A percentile compares a stretch with the other conserved stretches of the same genome.
phyloP scores from a whole-genome alignment of 2,797 vertebrate genomes.

The Sebastes oblongus region DNA sequence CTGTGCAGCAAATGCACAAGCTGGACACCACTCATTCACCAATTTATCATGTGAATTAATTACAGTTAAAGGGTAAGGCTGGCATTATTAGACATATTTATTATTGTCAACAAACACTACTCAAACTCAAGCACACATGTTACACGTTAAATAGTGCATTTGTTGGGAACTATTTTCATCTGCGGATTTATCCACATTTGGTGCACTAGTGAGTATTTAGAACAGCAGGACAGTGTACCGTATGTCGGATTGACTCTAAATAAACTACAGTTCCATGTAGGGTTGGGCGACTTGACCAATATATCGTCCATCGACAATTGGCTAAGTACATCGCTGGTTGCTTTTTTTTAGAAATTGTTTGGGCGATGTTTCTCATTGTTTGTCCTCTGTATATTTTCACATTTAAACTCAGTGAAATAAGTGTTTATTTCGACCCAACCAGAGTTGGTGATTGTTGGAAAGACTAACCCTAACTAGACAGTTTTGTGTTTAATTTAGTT shows the following conservation, averaged over 20 bases:
- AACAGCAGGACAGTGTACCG: not conserved
- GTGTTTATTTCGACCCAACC: too few relatives aligned
- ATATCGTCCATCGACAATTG: too few relatives aligned
- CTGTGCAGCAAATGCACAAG: not conserved
- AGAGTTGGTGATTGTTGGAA: too few relatives aligned
- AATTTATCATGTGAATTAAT: not conserved
- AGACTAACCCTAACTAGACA: too few relatives aligned
- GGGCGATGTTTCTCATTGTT: too few relatives aligned
- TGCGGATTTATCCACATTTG: not conserved
- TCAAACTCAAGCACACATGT: not conserved
- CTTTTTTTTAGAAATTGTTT: too few relatives aligned
- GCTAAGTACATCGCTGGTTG: too few relatives aligned
- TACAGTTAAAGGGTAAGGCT: not conserved
- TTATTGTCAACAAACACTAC: not conserved
- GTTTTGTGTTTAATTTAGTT: too few relatives aligned
- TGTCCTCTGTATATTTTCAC: too few relatives aligned
- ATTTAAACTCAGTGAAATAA: too few relatives aligned
- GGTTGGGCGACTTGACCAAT: too few relatives aligned
- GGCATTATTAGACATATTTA: not conserved
- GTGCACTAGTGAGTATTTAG: not conserved
- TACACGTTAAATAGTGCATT: not conserved
- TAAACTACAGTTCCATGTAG: not conserved
- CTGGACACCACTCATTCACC: not conserved
- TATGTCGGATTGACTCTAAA: not conserved
- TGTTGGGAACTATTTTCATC: not conserved